phyloP scores from a whole-genome alignment of 2,113 vertebrate genomes.

The Equus quagga region DNA sequence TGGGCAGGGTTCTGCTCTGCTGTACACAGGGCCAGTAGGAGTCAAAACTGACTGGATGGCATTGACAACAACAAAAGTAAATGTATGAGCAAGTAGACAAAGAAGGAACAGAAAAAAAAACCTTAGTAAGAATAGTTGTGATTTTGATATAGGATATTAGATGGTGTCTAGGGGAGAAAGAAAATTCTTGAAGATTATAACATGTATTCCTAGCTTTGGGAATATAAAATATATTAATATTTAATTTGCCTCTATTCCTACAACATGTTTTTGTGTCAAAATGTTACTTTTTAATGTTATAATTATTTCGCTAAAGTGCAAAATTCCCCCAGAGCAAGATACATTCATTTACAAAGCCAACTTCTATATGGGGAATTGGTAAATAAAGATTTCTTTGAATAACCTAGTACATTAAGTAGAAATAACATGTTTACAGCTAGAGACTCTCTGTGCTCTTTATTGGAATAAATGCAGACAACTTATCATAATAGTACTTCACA shows the following conservation, averaged over 20 bases:
- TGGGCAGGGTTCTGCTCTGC: no score
- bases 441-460: not conserved
- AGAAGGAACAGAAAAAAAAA: not conserved
- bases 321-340: not conserved
- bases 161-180: not conserved
- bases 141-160: not conserved
- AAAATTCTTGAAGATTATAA: not conserved
- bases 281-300: not conserved
- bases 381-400: slow-evolving; percentile 27
- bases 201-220: not conserved
- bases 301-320: not conserved
- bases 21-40: no score
- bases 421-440: not conserved
- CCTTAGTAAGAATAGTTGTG: not conserved
- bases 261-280: not conserved
- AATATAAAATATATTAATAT: slow-evolving; percentile 51
- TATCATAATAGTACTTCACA: not conserved
- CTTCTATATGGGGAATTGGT: not conserved
- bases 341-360: not conserved
- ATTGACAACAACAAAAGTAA: no score
- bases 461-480: not conserved
- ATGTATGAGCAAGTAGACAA: not conserved
- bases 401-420: not conserved
- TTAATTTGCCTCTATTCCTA: not conserved
- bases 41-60: no score